Evolutionary conservation across 2,888 invertebrate species (phyloP).

Genomic region (Mythimna lalbum): DNA sequence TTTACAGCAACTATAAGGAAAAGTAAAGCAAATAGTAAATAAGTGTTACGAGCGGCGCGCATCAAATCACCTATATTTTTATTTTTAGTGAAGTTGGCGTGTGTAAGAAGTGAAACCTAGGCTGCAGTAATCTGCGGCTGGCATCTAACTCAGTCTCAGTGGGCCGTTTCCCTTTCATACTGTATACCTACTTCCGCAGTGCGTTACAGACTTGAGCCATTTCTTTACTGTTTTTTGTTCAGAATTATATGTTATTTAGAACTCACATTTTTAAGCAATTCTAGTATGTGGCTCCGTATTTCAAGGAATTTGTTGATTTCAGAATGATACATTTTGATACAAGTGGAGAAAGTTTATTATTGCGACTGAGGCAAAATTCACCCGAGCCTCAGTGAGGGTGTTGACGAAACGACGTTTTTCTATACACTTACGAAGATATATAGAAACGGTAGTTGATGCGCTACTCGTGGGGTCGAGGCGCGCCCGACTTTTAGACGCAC

Average conservation of each 20-base stretch:
- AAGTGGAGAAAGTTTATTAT: too few relatives aligned
- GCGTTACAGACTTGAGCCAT: neutral
- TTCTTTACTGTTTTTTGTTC: constrained; percentile 9
- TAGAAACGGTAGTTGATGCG: too few relatives aligned
- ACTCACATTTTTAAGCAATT: neutral
- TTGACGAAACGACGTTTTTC: too few relatives aligned
- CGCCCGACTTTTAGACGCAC: too few relatives aligned
- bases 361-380: too few relatives aligned
- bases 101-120: constrained; percentile 35
- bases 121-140: constrained; percentile 17
- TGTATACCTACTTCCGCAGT: constrained; percentile 37
- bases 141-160: constrained; percentile 29
- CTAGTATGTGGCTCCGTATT: neutral
- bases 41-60: constrained; percentile 9
- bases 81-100: constrained; percentile 17
- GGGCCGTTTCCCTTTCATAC: constrained; percentile 16
- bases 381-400: too few relatives aligned
- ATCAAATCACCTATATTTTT: constrained; percentile 8
- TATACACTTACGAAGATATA: too few relatives aligned
- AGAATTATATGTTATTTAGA: neutral
- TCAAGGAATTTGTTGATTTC: neutral
- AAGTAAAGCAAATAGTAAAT: constrained; percentile 19
- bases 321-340: too few relatives aligned
- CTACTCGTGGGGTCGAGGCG: too few relatives aligned
- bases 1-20: constrained; percentile 26